Base-by-base conservation (phyloP, 2,888 invertebrate genomes). In the Tiphia femorata region DNA sequence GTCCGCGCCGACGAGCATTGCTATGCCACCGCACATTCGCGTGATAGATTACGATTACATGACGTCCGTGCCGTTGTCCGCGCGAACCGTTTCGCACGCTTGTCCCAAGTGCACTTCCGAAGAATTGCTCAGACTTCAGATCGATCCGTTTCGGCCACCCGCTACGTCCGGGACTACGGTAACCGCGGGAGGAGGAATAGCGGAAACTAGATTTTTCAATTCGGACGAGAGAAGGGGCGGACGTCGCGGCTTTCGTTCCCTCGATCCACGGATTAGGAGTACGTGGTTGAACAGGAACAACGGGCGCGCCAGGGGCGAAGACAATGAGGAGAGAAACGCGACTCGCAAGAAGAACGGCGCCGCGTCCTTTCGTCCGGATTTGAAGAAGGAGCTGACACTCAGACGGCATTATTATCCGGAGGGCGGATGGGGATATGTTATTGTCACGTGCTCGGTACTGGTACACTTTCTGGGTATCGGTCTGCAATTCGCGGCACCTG, bases 391-490 rank as follows among this genome's bases (percentile, higher is more conserved):
- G 57, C 66, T 72, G 27, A 79, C 78, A 20, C 86, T 91, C 40
- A 89, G 90, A 52, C 86, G 91, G 37, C 91, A 94, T 70, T 93
- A 94, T 85, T 94, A 94, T 83, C 94, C 93, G 8, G 94, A 94
- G 85, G 93, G 93, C 2, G 94, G 94, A 14, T 94, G 94, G 94
- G 94, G 94, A 29, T 94, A 92, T 91, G 89, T 93, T 49, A 88
- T 94, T 56, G 89, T 91, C 42, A 87, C 89, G 48, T 92, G 92
- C 64, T 91, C 91, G 23, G 87, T 91, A 16, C 84, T 92, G 51
- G 91, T 92, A 27, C 92, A 94, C 79, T 85, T 92, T 54, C 84
- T 94, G 42, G 89, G 90, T 40, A 91, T 93, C 76, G 94, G 94
- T 3, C 84, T 93, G 56, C 93, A 93, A 76, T 86, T 92, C 1